These are phyloP conservation scores for Lepisosteus oculatus DNA, from an alignment of 2,113 vertebrate species.

Conservation along the genomic window DNA sequence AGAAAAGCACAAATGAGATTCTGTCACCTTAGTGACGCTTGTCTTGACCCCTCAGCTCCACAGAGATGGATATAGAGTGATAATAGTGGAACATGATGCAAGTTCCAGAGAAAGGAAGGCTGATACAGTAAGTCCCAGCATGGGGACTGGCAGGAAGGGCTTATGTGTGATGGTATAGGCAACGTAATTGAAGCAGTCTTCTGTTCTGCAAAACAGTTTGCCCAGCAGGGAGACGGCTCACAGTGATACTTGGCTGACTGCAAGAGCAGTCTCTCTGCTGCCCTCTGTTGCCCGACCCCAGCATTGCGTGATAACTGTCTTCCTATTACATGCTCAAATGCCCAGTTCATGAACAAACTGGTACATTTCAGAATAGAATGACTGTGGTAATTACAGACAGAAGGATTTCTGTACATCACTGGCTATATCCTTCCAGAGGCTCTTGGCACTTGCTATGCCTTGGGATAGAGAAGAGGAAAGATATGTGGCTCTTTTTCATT, in stretches of 20 bases:
- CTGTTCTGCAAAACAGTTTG: not conserved
- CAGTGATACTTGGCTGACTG: not conserved
- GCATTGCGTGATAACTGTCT: not conserved
- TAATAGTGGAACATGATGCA: not conserved
- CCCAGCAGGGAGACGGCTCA: not conserved
- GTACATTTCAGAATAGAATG: too few relatives aligned
- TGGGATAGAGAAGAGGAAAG: not conserved
- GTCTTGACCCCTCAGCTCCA: not conserved
- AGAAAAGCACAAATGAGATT: conserved; percentile 14
- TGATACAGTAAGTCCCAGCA: conserved; percentile 1
- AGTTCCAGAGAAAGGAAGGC: not conserved
- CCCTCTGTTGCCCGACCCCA: not conserved
- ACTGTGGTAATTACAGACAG: not conserved
- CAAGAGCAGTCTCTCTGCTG: not conserved
- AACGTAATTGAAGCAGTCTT: not conserved
- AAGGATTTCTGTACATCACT: not conserved
- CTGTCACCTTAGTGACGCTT: conserved; percentile 12
- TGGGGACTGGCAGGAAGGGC: not conserved
- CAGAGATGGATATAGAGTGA: not conserved
- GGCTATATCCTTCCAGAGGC: not conserved
- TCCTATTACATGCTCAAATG: not conserved
- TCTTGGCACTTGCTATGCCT: not conserved
- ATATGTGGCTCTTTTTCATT: not conserved
- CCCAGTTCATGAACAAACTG: not conserved
- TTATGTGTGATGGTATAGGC: not conserved